Evolutionary conservation across 2,113 vertebrate species (phyloP), one percentile per base, ranked within the genome.

Genomic region (Triplophysa dalaica): DNA sequence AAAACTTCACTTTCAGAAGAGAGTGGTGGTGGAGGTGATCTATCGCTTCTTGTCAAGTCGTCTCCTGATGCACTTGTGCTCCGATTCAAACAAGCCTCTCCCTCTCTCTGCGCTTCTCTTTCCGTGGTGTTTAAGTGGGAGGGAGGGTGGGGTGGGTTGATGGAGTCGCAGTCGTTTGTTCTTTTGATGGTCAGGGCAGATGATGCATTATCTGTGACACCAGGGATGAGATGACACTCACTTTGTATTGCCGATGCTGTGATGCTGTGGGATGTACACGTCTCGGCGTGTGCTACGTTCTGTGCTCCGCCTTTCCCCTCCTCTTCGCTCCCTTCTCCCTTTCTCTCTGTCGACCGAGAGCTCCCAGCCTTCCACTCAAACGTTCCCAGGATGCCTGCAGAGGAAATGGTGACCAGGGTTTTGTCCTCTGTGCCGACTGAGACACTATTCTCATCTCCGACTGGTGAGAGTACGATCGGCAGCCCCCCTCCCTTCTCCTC

Each of bases 161-260:
- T 85, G 77, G 67, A 85, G 86, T 77, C 73, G 85, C 87, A 83
- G 43, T 65, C 43, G 61, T 19, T 83, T 79, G 79, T 80, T 79
- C 70, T 77, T 76, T 70, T 88, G 83, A 80, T 65, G 64, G 54
- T 58, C 72, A 77, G 81, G 43, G 68, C 54, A 80, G 78, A 78
- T 68, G 48, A 86, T 72, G 72, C 80, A 80, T 74, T 89, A 43
- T 54, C 78, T 54, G 83, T 84, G 84, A 76, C 81, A 78, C 82
- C 77, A 84, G 45, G 29, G 75, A 79, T 83, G 66, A 77, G 29
- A 86, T 90, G 84, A 68, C 60, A 86, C 78, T 78, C n/a, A 83
- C 86, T 78, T 84, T 86, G 86, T 84, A 85, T 84, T 85, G 87
- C 87, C 90, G 89, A 90, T 88, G 90, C 88, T 77, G 88, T 86